Evolutionary conservation across 2,113 vertebrate genomes (phyloP), one percentile per base, ranked within the genome.

Genomic region (Pavo muticus): DNA sequence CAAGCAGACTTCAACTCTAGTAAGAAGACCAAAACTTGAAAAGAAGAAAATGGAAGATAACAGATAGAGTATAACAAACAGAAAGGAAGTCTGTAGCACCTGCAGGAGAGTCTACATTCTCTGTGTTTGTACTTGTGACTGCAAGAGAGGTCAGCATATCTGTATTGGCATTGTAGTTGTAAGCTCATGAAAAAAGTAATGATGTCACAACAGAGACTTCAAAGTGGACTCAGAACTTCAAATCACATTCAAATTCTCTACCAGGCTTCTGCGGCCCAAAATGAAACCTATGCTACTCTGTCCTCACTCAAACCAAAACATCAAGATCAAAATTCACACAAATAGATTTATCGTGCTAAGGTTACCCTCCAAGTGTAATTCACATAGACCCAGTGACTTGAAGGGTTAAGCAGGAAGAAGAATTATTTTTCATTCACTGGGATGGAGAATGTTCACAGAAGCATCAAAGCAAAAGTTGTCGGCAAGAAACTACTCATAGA

Each of bases 1-100:
- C 48, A 73, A 90, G 30, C 12, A 87, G n/a, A 85, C 14, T 25
- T 25, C 56, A 78, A 59, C 29, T 57, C 35, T 45, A 78, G 13
- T 39, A 81, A 79, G 45, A 91, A 74, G 64, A 56, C 29, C 12
- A 0, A 35, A 61, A 56, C 30, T 77, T 47, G 15, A 54, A 67
- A 76, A 91, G 80, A 87, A 93, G 74, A 71, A 95, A 94, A 74
- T n/a, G 9, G 63, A 91, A 91, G 60, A 82, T 8, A 63, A 42
- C 0, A 9, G 45, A 50, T 82, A 73, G 7, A 84, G 48, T 8
- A 21, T 24, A 76, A 64, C 24, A 61, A 79, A 79, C 69, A 80
- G 12, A 87, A 93, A 80, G 12, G 85, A 93, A 77, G 14, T 13
- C 40, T 37, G 42, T 9, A 44, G 25, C 30, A 89, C 18, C 27